Evolutionary conservation across 2,797 vertebrate species (phyloP).

Genomic region (Hafferia zeledoni): DNA sequence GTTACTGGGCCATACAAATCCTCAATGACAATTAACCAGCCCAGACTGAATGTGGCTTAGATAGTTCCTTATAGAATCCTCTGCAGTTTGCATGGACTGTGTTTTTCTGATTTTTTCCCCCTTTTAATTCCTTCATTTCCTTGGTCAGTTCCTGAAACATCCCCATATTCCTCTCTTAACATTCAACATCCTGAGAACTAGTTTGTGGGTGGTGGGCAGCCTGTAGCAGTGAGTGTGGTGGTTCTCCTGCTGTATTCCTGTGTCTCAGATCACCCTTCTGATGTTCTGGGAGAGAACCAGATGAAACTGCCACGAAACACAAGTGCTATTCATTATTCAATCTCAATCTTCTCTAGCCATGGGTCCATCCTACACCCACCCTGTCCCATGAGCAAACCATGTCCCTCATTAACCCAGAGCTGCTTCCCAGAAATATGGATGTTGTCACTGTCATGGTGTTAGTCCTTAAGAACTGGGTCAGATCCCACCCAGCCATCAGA

Average conservation of each 20-base stretch:
- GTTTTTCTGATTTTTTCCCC: background rate
- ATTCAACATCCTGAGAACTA: background rate
- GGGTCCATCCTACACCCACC: background rate
- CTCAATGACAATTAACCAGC: background rate
- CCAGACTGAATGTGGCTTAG: slow-evolving; percentile 9
- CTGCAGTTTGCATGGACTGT: background rate
- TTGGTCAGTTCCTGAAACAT: background rate
- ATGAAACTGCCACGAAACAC: background rate
- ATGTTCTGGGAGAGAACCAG: background rate
- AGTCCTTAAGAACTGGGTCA: background rate
- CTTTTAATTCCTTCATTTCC: background rate
- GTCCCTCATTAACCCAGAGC: background rate
- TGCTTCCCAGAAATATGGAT: background rate
- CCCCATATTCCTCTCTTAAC: background rate
- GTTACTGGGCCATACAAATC: background rate
- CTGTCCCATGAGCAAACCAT: background rate
- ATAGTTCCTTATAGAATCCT: background rate
- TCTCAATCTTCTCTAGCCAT: accelerated
- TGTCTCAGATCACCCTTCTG: background rate
- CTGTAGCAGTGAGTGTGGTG: background rate
- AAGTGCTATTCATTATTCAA: background rate
- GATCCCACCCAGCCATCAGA: background rate
- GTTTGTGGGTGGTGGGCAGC: background rate
- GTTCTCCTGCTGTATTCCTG: background rate
- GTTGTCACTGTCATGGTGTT: accelerated